Evolutionary conservation across 2,888 invertebrate species (phyloP).

Genomic region (Galerucella pusilla): DNA sequence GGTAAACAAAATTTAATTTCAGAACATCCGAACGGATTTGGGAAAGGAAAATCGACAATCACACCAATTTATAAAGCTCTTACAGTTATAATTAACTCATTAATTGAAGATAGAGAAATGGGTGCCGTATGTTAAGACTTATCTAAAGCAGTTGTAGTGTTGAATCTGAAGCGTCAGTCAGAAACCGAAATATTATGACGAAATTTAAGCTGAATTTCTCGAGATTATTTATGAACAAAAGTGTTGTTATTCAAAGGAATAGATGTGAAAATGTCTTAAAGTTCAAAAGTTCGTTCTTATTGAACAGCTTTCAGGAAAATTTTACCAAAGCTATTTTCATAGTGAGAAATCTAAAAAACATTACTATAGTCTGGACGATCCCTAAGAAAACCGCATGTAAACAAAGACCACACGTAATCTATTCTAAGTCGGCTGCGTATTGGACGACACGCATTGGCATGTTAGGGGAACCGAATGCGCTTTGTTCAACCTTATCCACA

Average conservation of each 20-base stretch:
- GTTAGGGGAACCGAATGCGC: too few species aligned
- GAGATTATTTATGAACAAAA: not conserved
- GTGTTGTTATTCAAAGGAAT: not conserved
- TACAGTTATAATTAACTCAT: slow-evolving; percentile 33
- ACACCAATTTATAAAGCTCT: slow-evolving; percentile 30
- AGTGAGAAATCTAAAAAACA: too few species aligned
- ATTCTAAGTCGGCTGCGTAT: too few species aligned
- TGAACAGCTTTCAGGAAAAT: not conserved
- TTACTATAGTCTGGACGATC: too few species aligned
- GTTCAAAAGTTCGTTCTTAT: not conserved
- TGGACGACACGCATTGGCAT: too few species aligned
- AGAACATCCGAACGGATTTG: slow-evolving; percentile 10
- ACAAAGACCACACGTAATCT: too few species aligned
- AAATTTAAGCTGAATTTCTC: not conserved
- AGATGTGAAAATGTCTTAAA: not conserved
- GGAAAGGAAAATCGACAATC: slow-evolving; percentile 26
- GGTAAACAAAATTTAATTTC: slow-evolving; percentile 7
- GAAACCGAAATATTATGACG: slow-evolving; percentile 4
- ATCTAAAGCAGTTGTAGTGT: slow-evolving; percentile 24
- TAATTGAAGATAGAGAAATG: slow-evolving; percentile 32
- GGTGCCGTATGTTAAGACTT: slow-evolving; percentile 28
- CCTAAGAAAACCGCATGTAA: too few species aligned
- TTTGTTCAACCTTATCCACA: too few species aligned
- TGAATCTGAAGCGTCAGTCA: slow-evolving; percentile 17
- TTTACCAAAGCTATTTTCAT: not conserved